Evolutionary conservation across 1,140 invertebrate genomes (phyloP).

Genomic region (Hyphantria cunea): DNA sequence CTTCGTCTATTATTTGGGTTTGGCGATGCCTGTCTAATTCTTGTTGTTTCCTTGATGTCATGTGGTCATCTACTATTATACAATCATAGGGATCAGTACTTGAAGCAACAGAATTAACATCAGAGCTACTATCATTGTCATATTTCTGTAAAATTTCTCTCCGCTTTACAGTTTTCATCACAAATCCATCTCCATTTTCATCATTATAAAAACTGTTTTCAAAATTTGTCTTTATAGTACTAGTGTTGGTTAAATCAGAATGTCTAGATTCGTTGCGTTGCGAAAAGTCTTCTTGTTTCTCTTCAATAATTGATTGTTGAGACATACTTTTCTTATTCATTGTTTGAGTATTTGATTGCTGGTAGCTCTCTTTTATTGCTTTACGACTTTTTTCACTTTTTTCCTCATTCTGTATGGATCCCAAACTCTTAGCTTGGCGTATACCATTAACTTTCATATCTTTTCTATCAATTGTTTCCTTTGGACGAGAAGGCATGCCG

Average conservation of each 20-base stretch:
- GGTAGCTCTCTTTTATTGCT: slow-evolving; percentile 54
- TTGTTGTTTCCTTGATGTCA: slow-evolving; percentile 83
- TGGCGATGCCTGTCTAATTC: slow-evolving; percentile 78
- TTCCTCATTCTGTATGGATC: slow-evolving; percentile 76
- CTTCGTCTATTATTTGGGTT: slow-evolving; percentile 60
- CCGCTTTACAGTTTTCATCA: slow-evolving; percentile 86
- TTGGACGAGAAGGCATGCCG: slow-evolving; percentile 51
- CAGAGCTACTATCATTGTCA: slow-evolving; percentile 83
- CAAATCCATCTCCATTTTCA: slow-evolving; percentile 83
- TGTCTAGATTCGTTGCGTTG: slow-evolving; percentile 76
- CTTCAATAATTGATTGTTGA: slow-evolving; percentile 76
- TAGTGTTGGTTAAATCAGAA: slow-evolving; percentile 79
- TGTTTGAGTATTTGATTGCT: slow-evolving; percentile 55
- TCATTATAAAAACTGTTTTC: slow-evolving; percentile 85
- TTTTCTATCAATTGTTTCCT: slow-evolving; percentile 81
- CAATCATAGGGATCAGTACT: slow-evolving; percentile 88
- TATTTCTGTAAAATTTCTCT: slow-evolving; percentile 87
- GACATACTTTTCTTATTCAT: slow-evolving; percentile 74
- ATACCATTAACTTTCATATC: slow-evolving; percentile 72
- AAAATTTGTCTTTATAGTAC: slow-evolving; percentile 79
- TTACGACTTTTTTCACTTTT: slow-evolving; percentile 65
- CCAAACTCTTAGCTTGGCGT: slow-evolving; percentile 76
- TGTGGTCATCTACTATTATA: slow-evolving; percentile 88
- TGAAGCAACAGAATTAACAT: slow-evolving; percentile 84
- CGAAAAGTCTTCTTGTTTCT: slow-evolving; percentile 74